Evolutionary conservation across 2,113 vertebrate genomes (phyloP), one percentile per base, ranked within the genome.

Genomic region (Megalops atlanticus): DNA sequence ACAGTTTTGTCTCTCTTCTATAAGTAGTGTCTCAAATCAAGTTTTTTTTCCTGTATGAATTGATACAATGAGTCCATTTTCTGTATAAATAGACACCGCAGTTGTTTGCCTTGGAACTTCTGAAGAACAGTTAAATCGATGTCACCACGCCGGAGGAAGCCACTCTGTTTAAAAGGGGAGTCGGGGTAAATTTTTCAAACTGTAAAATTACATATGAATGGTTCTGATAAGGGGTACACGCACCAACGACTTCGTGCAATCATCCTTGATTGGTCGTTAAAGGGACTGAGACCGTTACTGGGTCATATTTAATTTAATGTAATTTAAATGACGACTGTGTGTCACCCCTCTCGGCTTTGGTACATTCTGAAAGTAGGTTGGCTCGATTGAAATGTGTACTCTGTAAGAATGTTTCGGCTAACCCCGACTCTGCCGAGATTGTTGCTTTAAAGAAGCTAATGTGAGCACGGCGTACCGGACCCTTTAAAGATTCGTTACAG

Each of bases 91-190:
- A 84, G 31, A 73, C 43, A 27, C 27, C 35, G 47, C 81, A 41
- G 79, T 82, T 80, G 77, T 82, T 84, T 82, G 80, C 64, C 80
- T 76, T 72, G 45, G 73, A 86, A 89, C 83, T 86, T 84, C 85
- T 16, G 78, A 79, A 81, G 77, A 88, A 86, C 84, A 87, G 88
- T 86, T 82, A 85, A 89, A 89, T 88, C 86, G 85, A 86, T 84
- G 84, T 80, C 68, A 72, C 77, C 82, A 84, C 81, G 52, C 69
- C 43, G 82, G 88, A 81, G 43, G 77, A 73, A 40, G 64, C 81
- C 84, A 89, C 80, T 85, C 41, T 24, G 15, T 31, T 80, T 36
- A 31, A 71, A 74, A 39, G 16, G 49, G 80, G 36, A 52, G 77
- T 18, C 8, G 47, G 33, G 52, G 39, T 1, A 1, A 33, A 24